Percentiles rank a stretch among this genome's conserved stretches.
phyloP scores from a whole-genome alignment of 2,797 vertebrate genomes.

The Macroramphosus scolopax region DNA sequence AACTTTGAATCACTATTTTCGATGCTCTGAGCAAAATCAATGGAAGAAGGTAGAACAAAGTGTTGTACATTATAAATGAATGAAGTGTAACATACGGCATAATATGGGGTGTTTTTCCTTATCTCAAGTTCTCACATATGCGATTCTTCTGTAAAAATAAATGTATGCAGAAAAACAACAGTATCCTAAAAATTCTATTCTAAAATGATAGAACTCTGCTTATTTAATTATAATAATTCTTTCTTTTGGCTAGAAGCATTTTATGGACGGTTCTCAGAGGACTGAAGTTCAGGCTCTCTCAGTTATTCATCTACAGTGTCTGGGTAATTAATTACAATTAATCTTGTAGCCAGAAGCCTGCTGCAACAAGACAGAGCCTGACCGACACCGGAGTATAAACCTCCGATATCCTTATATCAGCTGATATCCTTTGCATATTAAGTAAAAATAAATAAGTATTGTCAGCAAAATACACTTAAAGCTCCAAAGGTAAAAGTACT shows the following conservation, averaged over 20 bases:
- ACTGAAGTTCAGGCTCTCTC: neutral
- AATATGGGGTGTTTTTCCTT: no score
- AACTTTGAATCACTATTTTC: conserved; percentile 32
- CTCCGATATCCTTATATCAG: no score
- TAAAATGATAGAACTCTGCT: neutral
- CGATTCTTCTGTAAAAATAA: neutral
- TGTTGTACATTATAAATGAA: conserved; percentile 11
- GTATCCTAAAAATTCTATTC: neutral
- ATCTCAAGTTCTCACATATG: no score
- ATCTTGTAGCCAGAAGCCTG: neutral
- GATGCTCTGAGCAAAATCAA: conserved; percentile 23
- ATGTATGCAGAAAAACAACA: no score
- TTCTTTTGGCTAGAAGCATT: neutral
- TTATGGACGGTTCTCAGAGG: neutral
- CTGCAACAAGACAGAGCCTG: no score
- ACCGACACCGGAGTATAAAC: no score
- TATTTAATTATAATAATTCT: neutral
- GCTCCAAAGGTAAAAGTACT: no score
- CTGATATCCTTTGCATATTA: no score
- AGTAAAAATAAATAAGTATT: no score
- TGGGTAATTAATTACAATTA: neutral
- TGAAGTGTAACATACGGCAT: conserved; percentile 2
- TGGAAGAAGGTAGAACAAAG: conserved; percentile 1
- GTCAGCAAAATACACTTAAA: no score
- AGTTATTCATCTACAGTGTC: neutral